Percentiles rank a stretch among this genome's conserved stretches.
These are phyloP conservation scores for Muscicapa adusta DNA, from an alignment of 2,113 vertebrate genomes.

Conservation along the genomic window DNA sequence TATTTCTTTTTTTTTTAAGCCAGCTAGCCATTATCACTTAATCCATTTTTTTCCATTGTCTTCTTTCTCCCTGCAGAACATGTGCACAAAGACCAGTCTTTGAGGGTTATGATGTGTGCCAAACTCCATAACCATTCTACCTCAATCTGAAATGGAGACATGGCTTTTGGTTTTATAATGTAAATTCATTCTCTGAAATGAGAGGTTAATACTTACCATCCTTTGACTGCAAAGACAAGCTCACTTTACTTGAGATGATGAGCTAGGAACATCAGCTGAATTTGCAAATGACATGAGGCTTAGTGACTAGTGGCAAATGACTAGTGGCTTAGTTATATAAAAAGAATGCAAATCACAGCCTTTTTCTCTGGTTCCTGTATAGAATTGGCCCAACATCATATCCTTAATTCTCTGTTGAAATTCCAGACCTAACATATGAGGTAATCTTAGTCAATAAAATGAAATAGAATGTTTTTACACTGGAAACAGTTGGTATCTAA, in stretches of 20 bases:
- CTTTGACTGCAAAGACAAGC: neutral
- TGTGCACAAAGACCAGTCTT: neutral
- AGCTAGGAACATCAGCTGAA: neutral
- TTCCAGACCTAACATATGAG: neutral
- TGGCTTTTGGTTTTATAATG: neutral
- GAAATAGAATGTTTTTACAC: neutral
- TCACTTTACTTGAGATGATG: neutral
- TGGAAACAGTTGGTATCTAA: neutral
- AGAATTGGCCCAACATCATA: neutral
- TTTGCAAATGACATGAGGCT: neutral
- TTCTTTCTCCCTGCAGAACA: neutral
- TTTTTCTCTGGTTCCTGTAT: neutral
- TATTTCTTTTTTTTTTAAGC: neutral
- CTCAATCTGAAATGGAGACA: neutral
- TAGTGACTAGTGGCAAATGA: no score
- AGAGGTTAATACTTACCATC: neutral
- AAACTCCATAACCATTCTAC: neutral
- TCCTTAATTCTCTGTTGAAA: neutral
- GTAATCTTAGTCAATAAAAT: neutral
- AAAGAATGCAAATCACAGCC: neutral
- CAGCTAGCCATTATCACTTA: neutral
- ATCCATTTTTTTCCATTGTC: neutral
- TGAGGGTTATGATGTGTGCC: neutral
- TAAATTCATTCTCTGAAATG: neutral
- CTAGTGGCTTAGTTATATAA: neutral